phyloP scores from a whole-genome alignment of 2,113 vertebrate species.

The Edolisoma coerulescens region DNA sequence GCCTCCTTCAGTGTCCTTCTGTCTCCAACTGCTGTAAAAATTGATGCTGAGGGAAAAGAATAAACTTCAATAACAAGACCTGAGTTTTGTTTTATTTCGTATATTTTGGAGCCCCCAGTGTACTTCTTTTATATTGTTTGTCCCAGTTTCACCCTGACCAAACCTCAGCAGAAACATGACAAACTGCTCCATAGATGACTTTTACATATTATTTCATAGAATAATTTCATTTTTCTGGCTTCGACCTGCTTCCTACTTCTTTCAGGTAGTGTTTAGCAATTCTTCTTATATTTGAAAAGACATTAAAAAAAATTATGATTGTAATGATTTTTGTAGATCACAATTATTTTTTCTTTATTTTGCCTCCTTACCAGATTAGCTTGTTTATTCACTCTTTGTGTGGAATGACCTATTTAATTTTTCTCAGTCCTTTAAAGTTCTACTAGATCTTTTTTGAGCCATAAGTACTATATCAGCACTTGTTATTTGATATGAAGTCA shows the following conservation, averaged over 20 bases:
- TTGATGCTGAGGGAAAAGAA: background rate
- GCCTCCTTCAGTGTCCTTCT: background rate
- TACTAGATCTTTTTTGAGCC: background rate
- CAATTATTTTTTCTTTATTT: background rate
- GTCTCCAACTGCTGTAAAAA: background rate
- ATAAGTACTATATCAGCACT: background rate
- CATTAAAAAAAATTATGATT: fast-evolving
- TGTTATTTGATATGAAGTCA: background rate
- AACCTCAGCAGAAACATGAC: background rate
- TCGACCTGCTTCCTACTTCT: background rate
- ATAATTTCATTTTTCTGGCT: background rate
- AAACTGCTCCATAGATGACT: background rate
- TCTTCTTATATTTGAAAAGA: background rate
- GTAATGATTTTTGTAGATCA: background rate
- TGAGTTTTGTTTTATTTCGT: background rate
- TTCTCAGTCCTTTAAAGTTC: background rate
- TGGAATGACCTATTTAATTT: background rate
- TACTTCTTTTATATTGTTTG: background rate
- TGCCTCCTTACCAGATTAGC: background rate
- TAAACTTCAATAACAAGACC: background rate
- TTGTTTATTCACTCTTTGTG: background rate
- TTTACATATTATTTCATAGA: background rate
- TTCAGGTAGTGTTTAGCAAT: background rate
- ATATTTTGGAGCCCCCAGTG: background rate
- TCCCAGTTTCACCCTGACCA: background rate